Base-by-base conservation (phyloP, 2,113 vertebrate species). In the Pluvianellus socialis region DNA sequence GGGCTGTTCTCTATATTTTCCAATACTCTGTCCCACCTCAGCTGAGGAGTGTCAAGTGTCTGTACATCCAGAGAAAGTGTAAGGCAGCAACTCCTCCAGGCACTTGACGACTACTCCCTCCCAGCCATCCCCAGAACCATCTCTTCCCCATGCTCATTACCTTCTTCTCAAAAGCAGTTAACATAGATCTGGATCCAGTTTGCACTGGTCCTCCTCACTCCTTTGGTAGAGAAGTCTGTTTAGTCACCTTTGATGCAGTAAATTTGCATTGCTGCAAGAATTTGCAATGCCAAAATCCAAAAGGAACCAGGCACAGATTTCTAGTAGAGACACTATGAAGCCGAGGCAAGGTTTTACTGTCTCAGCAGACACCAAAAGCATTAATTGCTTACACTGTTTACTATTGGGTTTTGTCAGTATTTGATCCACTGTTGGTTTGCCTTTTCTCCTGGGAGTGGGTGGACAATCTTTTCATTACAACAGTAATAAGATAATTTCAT, bases 381-480 rank as follows among this genome's bases (percentile, higher is more conserved):
- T 88, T 95, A 91, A 95, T 59, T 92, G 15, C 72, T 95, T 79
- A 52, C 52, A 58, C 42, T 52, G 28, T 86, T 86, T 92, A 68
- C 40, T 83, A 55, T 63, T 96, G 42, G 7, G 30, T 93, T 97
- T 95, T 86, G 76, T 94, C 96, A 97, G 61, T 58, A 81, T 97
- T 95, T 91, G 77, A 95, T 81, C 59, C 92, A 86, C 62, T 33
- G 56, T 65, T 92, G 75, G 49, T 89, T 97, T 96, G 74, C 40
- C 53, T 92, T 96, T 96, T 80, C 74, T 93, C 91, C 66, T 32
- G 50, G 47, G 71, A 96, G n/a, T 65, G 77, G 72, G 71, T 70
- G 66, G 86, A 86, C 44, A 93, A 49, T 68, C 44, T 96, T 96
- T 94, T 94, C 67, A 92, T 94, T 94, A 87, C 90, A 94, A 97